Conservation (phyloP, 2,113 vertebrate genomes). For the Equus przewalskii region DNA sequence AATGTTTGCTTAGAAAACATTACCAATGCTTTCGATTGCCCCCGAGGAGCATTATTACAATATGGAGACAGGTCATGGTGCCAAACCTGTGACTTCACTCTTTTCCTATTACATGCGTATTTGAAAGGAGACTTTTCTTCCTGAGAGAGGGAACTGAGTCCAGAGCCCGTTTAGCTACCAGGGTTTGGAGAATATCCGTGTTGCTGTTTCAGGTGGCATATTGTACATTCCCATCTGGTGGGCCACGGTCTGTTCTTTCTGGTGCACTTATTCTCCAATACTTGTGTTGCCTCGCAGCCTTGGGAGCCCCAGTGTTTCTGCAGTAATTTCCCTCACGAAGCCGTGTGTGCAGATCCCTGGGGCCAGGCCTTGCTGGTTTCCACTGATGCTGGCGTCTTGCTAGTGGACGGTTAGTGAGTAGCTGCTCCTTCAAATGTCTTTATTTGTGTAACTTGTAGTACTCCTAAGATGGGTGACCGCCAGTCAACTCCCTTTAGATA, state of each 20-base stretch:
- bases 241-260: conserved; percentile 10
- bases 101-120: neutral
- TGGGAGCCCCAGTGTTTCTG: conserved; percentile 99
- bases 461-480: neutral
- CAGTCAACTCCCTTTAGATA: neutral
- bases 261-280: conserved; percentile 77
- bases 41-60: neutral
- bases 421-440: conserved; percentile 74
- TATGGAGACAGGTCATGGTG: neutral
- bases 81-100: neutral
- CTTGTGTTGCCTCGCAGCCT: conserved; percentile 90
- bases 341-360: conserved; percentile 97
- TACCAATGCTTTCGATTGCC: accelerated
- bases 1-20: neutral
- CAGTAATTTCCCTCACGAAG: conserved; percentile 96
- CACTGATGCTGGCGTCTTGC: conserved; percentile 96
- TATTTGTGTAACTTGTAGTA: conserved; percentile 71
- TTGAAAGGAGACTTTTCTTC: conserved; percentile 2
- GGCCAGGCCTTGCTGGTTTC: conserved; percentile 96
- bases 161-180: neutral
- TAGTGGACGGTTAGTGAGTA: conserved; percentile 92
- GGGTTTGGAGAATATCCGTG: conserved; percentile 37
- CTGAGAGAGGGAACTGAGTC: neutral
- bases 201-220: conserved; percentile 55
- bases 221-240: conserved; percentile 6